Percentiles rank a stretch among this genome's conserved stretches.
phyloP scores from a whole-genome alignment of 2,113 vertebrate species.

The Ivindomyrus marchei region DNA sequence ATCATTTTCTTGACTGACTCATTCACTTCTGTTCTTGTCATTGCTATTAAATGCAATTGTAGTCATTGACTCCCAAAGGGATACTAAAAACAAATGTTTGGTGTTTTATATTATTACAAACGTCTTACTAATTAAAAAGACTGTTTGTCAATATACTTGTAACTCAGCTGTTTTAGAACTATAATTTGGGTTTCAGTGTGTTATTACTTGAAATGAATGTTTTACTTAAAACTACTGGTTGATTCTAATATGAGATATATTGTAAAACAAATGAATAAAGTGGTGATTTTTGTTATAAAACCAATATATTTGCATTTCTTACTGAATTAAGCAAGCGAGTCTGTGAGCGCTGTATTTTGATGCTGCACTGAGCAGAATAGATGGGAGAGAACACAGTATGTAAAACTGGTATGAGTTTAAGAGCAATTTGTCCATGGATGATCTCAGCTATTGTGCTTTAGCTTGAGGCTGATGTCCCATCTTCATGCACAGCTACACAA shows the following conservation, averaged over 20 bases:
- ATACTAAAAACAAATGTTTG: neutral
- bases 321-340: neutral
- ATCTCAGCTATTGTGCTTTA: neutral
- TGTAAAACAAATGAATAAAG: neutral
- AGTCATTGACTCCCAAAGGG: neutral
- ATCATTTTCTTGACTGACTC: neutral
- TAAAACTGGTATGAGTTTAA: neutral
- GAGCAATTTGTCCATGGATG: neutral
- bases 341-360: neutral
- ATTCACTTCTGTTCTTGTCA: neutral
- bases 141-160: neutral
- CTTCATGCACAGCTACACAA: neutral
- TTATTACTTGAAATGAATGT: neutral
- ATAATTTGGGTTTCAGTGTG: neutral
- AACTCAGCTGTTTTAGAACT: neutral
- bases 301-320: neutral
- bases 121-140: neutral
- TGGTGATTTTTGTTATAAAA: neutral
- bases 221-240: neutral
- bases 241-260: neutral
- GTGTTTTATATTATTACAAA: neutral
- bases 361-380: neutral
- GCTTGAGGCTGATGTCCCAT: neutral
- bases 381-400: neutral
- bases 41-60: neutral